phyloP scores from a whole-genome alignment of 2,113 vertebrate species.

The Conger conger region DNA sequence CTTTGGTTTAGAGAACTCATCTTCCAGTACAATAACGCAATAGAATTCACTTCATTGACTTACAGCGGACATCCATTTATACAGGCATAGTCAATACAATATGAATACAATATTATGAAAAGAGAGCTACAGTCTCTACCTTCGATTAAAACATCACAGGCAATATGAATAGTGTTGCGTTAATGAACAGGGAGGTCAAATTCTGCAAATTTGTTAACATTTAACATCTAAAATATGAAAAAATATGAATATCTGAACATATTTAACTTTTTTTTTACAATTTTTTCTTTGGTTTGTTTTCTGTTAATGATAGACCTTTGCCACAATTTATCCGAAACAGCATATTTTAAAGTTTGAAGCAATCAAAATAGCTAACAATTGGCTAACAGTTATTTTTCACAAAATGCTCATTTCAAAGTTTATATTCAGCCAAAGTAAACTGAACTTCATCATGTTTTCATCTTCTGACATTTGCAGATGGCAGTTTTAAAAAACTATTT shows the following conservation, averaged over 20 bases:
- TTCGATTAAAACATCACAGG: no score
- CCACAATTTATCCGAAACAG: not conserved
- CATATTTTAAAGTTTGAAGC: not conserved
- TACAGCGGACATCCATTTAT: not conserved
- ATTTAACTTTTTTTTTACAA: no score
- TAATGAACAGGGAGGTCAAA: not conserved
- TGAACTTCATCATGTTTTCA: not conserved
- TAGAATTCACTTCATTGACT: not conserved
- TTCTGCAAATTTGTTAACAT: not conserved
- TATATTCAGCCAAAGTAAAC: not conserved
- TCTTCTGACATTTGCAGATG: not conserved
- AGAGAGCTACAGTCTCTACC: no score
- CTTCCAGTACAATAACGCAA: not conserved
- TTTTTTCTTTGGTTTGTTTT: no score
- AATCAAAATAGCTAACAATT: slow-evolving; percentile 3
- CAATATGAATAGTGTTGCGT: no score
- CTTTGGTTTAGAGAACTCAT: not conserved
- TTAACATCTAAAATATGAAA: not conserved
- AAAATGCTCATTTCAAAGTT: not conserved
- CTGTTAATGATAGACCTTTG: not conserved
- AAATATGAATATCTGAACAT: not conserved
- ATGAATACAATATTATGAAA: no score
- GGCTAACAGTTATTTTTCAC: not conserved
- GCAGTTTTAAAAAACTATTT: not conserved
- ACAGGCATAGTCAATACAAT: not conserved